Percentiles rank a stretch among this genome's conserved stretches.
Conservation (phyloP, 2,113 vertebrate species). For the Elachura formosa region DNA sequence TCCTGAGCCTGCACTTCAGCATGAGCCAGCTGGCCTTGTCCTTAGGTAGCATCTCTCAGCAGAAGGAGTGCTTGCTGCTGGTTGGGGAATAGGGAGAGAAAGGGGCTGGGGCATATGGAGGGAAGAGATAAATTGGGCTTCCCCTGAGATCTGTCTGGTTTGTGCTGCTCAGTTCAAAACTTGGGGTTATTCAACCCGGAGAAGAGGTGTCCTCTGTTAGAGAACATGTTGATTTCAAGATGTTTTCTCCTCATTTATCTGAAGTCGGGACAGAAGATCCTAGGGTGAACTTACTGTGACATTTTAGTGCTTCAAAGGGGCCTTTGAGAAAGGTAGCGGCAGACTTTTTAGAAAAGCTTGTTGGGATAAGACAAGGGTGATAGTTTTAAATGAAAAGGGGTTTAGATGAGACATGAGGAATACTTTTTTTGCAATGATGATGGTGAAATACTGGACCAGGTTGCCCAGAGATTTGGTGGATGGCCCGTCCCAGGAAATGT, state of each 20-base stretch:
- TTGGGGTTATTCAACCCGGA: not conserved
- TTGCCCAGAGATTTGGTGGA: not conserved
- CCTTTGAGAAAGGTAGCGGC: not conserved
- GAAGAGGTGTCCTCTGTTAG: not conserved
- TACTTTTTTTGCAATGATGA: not conserved
- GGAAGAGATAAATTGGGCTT: fast-evolving
- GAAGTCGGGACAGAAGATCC: not conserved
- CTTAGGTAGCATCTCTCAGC: not conserved
- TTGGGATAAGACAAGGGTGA: not conserved
- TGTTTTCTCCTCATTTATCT: not conserved
- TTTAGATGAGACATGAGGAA: not conserved
- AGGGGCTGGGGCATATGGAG: fast-evolving
- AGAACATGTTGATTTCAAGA: not conserved
- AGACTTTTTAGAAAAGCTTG: not conserved
- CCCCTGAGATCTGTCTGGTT: not conserved
- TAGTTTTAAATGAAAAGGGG: fast-evolving
- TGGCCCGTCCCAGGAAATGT: not conserved
- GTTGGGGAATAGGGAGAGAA: fast-evolving
- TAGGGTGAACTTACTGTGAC: not conserved
- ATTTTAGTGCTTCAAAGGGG: not conserved
- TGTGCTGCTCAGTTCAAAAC: not conserved
- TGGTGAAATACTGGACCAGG: not conserved
- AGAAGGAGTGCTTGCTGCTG: not conserved
- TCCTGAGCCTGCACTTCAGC: not conserved
- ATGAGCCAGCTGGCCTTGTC: not conserved